phyloP scores from a whole-genome alignment of 2,113 vertebrate species.

The Tragelaphus buxtoni region DNA sequence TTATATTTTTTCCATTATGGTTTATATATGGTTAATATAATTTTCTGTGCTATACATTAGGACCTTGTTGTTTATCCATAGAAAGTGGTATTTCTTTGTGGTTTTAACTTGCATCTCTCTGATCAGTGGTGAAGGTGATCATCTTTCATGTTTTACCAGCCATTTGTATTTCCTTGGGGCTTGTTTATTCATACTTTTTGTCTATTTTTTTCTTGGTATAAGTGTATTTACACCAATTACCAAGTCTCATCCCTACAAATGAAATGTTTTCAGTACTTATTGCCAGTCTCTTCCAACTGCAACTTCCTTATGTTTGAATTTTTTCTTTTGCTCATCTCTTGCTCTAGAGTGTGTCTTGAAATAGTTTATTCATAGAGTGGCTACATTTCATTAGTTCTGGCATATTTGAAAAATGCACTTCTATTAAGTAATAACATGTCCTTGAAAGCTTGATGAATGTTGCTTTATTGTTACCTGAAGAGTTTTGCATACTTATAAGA shows the following conservation, averaged over 20 bases:
- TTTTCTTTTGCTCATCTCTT: background rate
- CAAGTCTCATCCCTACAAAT: background rate
- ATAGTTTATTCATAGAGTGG: background rate
- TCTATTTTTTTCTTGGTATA: background rate
- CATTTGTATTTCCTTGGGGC: background rate
- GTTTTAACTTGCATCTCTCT: background rate
- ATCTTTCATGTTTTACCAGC: background rate
- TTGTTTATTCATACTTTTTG: background rate
- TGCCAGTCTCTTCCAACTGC: background rate
- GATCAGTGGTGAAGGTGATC: background rate
- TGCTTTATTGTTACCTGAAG: background rate
- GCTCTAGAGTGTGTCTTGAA: background rate
- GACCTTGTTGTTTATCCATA: background rate
- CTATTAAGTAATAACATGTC: background rate
- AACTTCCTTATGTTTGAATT: background rate
- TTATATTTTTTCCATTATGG: background rate
- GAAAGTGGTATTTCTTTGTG: constrained; percentile 21
- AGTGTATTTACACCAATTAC: background rate
- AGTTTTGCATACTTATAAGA: background rate
- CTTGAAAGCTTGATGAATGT: background rate
- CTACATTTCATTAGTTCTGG: background rate
- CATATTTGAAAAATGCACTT: constrained; percentile 27
- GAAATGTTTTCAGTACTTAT: background rate
- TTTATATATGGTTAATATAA: background rate
- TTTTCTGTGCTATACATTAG: background rate